Evolutionary conservation across 2,113 vertebrate genomes (phyloP).

Genomic region (Phoxinus phoxinus): DNA sequence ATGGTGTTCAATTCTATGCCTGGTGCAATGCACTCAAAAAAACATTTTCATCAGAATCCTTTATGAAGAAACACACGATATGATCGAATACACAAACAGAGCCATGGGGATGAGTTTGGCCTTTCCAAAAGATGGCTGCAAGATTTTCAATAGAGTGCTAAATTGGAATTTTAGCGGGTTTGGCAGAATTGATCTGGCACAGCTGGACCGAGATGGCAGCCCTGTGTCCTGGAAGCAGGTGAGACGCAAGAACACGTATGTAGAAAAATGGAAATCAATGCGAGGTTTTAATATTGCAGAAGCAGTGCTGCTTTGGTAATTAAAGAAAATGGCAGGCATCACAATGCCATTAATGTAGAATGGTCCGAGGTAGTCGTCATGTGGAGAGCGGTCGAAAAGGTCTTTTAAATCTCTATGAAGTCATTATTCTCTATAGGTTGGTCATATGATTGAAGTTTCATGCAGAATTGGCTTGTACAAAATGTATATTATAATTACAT

Average conservation of each 20-base stretch:
- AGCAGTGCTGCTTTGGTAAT: constrained; percentile 76
- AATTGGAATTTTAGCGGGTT: constrained; percentile 81
- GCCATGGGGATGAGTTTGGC: constrained; percentile 46
- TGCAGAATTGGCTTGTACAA: not conserved
- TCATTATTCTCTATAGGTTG: constrained; percentile 10
- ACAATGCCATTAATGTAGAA: constrained; percentile 50
- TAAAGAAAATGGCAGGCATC: constrained; percentile 71
- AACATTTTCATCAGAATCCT: not conserved
- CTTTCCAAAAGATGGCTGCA: constrained; percentile 54
- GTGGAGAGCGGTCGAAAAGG: not conserved
- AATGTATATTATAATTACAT: not conserved
- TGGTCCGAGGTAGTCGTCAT: constrained; percentile 52
- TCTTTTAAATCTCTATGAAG: constrained; percentile 24
- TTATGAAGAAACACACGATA: constrained; percentile 17
- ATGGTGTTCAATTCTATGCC: not conserved
- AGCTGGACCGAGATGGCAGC: constrained; percentile 75
- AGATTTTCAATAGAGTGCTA: constrained; percentile 81
- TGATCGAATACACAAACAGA: constrained; percentile 64
- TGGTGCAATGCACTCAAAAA: constrained; percentile 1
- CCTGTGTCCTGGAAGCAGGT: constrained; percentile 69
- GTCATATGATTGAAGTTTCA: not conserved
- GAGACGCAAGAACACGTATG: constrained; percentile 70
- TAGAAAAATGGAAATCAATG: constrained; percentile 86
- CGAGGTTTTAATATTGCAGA: constrained; percentile 80
- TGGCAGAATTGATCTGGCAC: constrained; percentile 75